Evolutionary conservation across 2,888 invertebrate species (phyloP), one percentile per base, ranked within the genome.

Genomic region (Rhyacophila evoluta): DNA sequence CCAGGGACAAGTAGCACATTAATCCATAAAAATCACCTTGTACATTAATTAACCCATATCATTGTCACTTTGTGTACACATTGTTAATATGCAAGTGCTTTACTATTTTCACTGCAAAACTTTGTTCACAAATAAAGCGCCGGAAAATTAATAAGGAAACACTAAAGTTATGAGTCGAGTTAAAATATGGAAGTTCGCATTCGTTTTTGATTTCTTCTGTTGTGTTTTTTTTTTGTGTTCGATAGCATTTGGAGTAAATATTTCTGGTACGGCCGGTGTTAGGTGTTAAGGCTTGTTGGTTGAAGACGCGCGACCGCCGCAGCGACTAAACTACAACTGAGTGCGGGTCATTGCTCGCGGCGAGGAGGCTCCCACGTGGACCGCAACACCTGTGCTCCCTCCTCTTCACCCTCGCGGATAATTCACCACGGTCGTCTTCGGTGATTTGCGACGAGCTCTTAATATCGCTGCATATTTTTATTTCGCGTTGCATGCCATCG

Each of bases 331-430:
- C 69, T 55, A 69, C 70, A 68, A 81, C 81, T 81, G 79, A 81
- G 55, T 69, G 78, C 79, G 75, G 81, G 81, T 81, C 81, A 81
- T 81, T 74, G 81, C 75, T 81, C 79, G 79, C 77, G 75, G 76
- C 79, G 36, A 37, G 74, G 29, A 77, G 77, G 25, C 79, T 75
- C 79, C 77, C 81, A 78, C 81, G 79, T 79, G 79, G 76, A 75
- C 73, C 37, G 25, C 39, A 29, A 74, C 74, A 72, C 75, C 75
- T 67, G 38, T 37, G n/a, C 55, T n/a, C 72, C 25, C 41, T 71
- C 41, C n/a, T 19, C 74, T 39, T 55, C 36, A 36, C 15, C 75
- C 28, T 69, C 12, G 69, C 36, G 69, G 29, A 25, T 55, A 55
- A 55, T 55, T 55, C 70, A 38, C 74, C 55, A 25, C 10, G 10